Conservation (phyloP, 2,797 vertebrate genomes). For the Takifugu ocellatus region DNA sequence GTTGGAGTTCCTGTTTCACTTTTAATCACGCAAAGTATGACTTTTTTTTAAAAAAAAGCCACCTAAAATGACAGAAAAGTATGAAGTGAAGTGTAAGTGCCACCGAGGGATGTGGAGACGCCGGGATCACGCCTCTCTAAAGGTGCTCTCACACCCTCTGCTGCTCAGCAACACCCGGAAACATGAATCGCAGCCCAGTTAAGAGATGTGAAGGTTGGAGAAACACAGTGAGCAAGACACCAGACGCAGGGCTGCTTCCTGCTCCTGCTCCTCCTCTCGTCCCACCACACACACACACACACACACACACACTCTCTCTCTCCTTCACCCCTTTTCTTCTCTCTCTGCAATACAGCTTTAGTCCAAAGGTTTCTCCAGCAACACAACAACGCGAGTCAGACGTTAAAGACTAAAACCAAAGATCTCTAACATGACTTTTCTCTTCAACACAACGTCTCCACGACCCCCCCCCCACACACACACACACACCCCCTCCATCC, state of each 20-base stretch:
- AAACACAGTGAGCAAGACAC: constrained; percentile 17
- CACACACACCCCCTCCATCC: constrained; percentile 7
- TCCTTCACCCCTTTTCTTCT: constrained; percentile 38
- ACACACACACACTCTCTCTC: constrained; percentile 23
- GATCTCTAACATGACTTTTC: constrained; percentile 73
- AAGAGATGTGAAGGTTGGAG: background rate
- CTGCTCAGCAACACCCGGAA: background rate
- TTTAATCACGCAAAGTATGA: too few relatives aligned
- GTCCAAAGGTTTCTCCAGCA: constrained; percentile 77
- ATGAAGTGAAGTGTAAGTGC: too few relatives aligned
- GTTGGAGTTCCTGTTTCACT: too few relatives aligned
- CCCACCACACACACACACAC: background rate
- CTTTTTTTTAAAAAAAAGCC: too few relatives aligned
- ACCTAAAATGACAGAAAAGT: too few relatives aligned
- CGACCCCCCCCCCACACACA: constrained; percentile 27
- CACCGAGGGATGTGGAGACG: too few relatives aligned
- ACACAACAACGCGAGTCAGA: constrained; percentile 72
- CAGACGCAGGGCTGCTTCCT: constrained; percentile 38
- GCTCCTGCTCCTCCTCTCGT: constrained; percentile 45
- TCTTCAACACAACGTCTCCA: constrained; percentile 54
- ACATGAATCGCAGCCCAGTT: background rate
- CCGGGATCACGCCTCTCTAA: too few relatives aligned
- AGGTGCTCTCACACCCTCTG: background rate
- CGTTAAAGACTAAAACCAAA: constrained; percentile 81
- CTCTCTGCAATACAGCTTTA: constrained; percentile 76